Evolutionary conservation across 2,888 invertebrate genomes (phyloP).

Genomic region (Ametastegia equiseti): DNA sequence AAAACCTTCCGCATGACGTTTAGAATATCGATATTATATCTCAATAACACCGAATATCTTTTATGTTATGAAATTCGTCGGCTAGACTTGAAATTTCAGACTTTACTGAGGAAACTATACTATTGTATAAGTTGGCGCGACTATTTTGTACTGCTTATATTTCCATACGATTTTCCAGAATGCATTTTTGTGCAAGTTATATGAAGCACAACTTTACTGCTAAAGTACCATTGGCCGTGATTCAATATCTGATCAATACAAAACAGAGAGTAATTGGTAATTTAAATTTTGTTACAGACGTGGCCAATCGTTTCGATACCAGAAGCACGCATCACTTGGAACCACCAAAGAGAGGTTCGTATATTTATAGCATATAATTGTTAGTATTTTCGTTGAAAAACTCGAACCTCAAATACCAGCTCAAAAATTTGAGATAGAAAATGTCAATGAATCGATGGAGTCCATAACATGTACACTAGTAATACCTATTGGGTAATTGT

Average conservation of each 20-base stretch:
- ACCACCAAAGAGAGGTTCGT: slow-evolving; percentile 41
- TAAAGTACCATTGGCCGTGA: not conserved
- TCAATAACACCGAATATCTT: slow-evolving; percentile 32
- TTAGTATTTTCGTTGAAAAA: not conserved
- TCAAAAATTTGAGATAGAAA: not conserved
- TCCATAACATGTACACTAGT: not conserved
- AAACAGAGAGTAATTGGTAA: not conserved
- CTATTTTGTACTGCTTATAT: not conserved
- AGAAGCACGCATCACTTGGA: not conserved
- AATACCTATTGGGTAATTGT: not conserved
- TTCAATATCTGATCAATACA: not conserved
- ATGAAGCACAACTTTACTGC: not conserved
- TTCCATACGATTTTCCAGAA: not conserved
- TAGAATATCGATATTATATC: slow-evolving; percentile 26
- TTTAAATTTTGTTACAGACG: slow-evolving; percentile 32
- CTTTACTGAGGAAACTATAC: not conserved
- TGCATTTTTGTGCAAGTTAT: not conserved
- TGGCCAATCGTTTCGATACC: not conserved
- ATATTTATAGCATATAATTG: not conserved
- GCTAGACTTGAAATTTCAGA: not conserved
- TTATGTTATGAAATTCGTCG: slow-evolving; percentile 17
- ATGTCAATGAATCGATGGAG: not conserved
- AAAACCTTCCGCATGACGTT: slow-evolving; percentile 35
- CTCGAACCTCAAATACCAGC: not conserved
- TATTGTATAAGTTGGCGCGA: not conserved